Percentiles rank a stretch among this genome's conserved stretches.
Conservation (phyloP, 2,797 vertebrate species). For the Hapalemur alaotrensis region DNA sequence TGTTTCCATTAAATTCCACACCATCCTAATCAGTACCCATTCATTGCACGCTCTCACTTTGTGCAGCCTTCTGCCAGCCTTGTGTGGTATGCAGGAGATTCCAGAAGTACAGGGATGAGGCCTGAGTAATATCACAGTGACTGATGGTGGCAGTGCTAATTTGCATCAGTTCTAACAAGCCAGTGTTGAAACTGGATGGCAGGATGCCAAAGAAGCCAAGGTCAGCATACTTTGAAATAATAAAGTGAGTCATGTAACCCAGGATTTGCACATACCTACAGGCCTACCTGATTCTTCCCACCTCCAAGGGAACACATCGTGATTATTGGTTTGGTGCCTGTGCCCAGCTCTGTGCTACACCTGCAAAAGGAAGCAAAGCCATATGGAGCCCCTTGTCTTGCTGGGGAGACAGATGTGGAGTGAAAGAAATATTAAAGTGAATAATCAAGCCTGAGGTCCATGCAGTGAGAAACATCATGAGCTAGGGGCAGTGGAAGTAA, state of each 20-base stretch:
- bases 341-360: not conserved
- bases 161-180: constrained; percentile 51
- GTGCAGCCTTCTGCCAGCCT: not conserved
- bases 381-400: not conserved
- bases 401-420: not conserved
- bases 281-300: not conserved
- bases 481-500: not conserved
- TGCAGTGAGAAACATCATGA: not conserved
- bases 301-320: not conserved
- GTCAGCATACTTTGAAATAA: constrained; percentile 47
- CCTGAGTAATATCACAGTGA: not conserved
- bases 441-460: not conserved
- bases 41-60: fast-evolving
- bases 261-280: not conserved
- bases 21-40: not conserved
- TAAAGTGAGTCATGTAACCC: not conserved
- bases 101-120: not conserved
- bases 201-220: constrained; percentile 53
- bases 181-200: constrained; percentile 60
- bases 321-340: not conserved
- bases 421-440: not conserved
- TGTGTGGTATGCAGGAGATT: not conserved
- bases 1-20: not conserved
- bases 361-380: not conserved
- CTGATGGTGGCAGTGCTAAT: not conserved